Evolutionary conservation across 2,797 vertebrate genomes (phyloP).

Genomic region (Platyrinchus mystaceus): DNA sequence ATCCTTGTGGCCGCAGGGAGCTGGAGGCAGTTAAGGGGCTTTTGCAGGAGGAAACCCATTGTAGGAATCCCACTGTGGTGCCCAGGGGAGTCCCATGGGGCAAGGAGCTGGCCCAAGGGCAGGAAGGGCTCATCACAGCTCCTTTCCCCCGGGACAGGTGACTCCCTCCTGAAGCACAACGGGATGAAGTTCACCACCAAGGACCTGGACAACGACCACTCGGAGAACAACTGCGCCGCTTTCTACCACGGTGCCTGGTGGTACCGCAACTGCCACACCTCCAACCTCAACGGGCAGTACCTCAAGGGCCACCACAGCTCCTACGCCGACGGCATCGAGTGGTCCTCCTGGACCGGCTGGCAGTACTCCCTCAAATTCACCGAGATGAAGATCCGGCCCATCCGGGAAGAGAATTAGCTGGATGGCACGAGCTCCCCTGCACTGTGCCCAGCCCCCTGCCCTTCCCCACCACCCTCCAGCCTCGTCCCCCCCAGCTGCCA

Average conservation of each 20-base stretch:
- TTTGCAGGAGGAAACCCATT: not conserved
- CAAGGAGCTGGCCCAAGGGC: not conserved
- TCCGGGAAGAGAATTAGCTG: constrained; percentile 83
- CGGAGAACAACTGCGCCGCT: constrained; percentile 95
- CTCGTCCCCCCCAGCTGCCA: not conserved
- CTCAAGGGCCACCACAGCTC: constrained; percentile 93
- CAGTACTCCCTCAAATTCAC: constrained; percentile 98
- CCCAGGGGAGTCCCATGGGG: not conserved
- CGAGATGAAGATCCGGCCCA: constrained; percentile 95
- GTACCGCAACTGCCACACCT: constrained; percentile 99
- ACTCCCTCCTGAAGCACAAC: constrained; percentile 93
- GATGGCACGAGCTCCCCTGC: not conserved
- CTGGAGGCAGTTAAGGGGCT: not conserved
- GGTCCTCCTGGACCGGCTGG: constrained; percentile 99
- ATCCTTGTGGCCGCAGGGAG: not conserved
- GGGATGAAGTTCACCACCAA: constrained; percentile 98
- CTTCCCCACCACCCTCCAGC: not conserved
- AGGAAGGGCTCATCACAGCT: not conserved
- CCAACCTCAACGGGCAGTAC: constrained; percentile 98
- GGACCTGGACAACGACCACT: constrained; percentile 95
- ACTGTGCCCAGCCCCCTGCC: not conserved
- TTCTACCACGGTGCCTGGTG: constrained; percentile 99
- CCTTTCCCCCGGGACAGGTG: constrained; percentile 71
- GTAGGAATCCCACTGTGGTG: not conserved
- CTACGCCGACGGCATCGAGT: constrained; percentile 95